A percentile compares a stretch with the other conserved stretches of the same genome.
phyloP scores from a whole-genome alignment of 2,888 invertebrate genomes.

The Apamea epomidion region DNA sequence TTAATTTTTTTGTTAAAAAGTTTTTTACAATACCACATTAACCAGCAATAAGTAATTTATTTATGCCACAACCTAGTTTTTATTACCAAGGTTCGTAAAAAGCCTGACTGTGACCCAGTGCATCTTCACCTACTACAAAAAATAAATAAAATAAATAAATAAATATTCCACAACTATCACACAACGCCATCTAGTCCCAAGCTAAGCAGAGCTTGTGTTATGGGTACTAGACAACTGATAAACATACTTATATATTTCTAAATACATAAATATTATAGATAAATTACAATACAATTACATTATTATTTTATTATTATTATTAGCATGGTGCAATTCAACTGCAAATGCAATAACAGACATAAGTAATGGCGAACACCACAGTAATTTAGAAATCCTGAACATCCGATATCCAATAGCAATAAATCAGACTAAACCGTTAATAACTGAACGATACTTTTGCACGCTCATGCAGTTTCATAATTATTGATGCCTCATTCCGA shows the following conservation, averaged over 20 bases:
- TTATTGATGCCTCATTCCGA: constrained; percentile 49
- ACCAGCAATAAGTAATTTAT: neutral
- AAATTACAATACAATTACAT: too few relatives aligned
- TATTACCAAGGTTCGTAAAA: neutral
- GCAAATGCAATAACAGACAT: neutral
- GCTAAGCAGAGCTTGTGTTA: too few relatives aligned
- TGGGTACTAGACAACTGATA: too few relatives aligned
- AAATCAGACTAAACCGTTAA: constrained; percentile 55
- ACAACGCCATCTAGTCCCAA: too few relatives aligned
- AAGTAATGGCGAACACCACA: constrained; percentile 15
- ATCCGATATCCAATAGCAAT: constrained; percentile 49
- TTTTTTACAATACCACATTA: neutral
- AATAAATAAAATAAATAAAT: too few relatives aligned
- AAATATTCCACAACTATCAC: too few relatives aligned
- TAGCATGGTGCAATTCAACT: neutral
- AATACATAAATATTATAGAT: too few relatives aligned
- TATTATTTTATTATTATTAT: too few relatives aligned
- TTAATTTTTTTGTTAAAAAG: too few relatives aligned
- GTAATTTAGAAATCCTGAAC: constrained; percentile 46
- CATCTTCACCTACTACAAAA: neutral
- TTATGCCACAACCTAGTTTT: neutral
- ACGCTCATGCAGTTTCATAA: constrained; percentile 59
- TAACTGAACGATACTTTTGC: constrained; percentile 59
- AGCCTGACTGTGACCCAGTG: neutral
- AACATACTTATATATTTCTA: too few relatives aligned